These are phyloP conservation scores for Gambelia wislizenii DNA, from an alignment of 2,797 vertebrate genomes.

Conservation along the genomic window DNA sequence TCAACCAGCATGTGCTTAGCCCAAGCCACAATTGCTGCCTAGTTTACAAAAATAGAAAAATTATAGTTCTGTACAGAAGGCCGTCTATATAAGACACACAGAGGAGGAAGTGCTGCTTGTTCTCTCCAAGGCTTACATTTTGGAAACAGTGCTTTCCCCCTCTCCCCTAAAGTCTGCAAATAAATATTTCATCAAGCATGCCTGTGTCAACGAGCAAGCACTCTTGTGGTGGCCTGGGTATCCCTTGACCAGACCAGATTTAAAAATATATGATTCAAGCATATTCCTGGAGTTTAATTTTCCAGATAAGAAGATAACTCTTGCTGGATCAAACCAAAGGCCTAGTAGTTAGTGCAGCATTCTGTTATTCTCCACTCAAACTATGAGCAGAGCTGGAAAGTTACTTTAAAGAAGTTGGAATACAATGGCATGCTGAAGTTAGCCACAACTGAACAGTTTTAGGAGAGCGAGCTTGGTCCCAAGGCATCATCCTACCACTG, in stretches of 20 bases:
- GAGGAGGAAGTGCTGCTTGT: conserved; percentile 65
- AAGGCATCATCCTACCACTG: background rate
- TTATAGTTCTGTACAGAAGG: conserved; percentile 73
- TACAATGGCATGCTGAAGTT: background rate
- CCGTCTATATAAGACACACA: conserved; percentile 47
- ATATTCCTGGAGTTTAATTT: background rate
- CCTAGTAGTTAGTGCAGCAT: background rate
- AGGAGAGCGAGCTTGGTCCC: background rate
- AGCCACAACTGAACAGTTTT: background rate
- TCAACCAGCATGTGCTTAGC: conserved; percentile 72
- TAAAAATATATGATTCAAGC: conserved; percentile 12
- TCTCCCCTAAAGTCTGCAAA: conserved; percentile 30
- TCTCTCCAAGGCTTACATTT: conserved; percentile 41
- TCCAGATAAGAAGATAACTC: background rate
- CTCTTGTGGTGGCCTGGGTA: background rate
- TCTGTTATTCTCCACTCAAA: background rate
- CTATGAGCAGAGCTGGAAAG: background rate
- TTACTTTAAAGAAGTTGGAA: background rate
- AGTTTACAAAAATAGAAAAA: conserved; percentile 83
- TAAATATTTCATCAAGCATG: conserved; percentile 28
- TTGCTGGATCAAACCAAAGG: background rate
- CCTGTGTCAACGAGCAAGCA: conserved; percentile 12
- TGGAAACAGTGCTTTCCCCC: background rate
- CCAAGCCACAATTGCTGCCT: conserved; percentile 78
- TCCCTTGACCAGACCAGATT: conserved; percentile 8